Conservation (phyloP, 2,113 vertebrate genomes). For the Mandrillus leucophaeus region DNA sequence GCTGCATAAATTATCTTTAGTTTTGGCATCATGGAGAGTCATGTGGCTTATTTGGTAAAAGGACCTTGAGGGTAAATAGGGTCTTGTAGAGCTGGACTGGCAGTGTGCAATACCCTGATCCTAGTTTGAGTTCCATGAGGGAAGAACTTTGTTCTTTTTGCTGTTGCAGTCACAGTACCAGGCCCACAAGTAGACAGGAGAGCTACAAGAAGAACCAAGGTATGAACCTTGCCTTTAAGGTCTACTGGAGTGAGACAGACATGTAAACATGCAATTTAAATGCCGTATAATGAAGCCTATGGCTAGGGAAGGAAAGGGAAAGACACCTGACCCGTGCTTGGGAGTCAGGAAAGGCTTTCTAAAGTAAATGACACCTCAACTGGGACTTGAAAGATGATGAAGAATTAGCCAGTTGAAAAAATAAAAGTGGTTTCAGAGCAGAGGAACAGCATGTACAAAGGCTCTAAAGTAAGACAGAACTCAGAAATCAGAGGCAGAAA, state of each 20-base stretch:
- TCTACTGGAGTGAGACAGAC: not conserved
- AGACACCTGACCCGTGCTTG: not conserved
- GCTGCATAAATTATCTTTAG: not conserved
- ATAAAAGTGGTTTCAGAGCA: not conserved
- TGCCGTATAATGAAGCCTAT: not conserved
- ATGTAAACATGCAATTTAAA: not conserved
- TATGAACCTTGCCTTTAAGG: not conserved
- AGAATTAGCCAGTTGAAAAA: not conserved
- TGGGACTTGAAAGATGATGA: not conserved
- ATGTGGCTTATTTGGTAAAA: not conserved
- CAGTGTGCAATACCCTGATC: not conserved
- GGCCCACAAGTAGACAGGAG: not conserved
- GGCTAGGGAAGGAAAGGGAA: not conserved
- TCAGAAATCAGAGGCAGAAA: not conserved
- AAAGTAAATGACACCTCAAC: not conserved
- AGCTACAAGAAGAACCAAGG: not conserved
- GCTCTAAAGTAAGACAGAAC: not conserved
- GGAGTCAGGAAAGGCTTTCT: not conserved
- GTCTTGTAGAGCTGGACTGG: not conserved
- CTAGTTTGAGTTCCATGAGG: not conserved
- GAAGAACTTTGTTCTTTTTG: not conserved
- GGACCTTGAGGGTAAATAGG: not conserved
- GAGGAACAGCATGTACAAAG: not conserved
- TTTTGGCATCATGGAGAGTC: not conserved
- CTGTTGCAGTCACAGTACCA: not conserved